Evolutionary conservation across 2,113 vertebrate species (phyloP), one percentile per base, ranked within the genome.

Genomic region (Brachyhypopomus gauderio): DNA sequence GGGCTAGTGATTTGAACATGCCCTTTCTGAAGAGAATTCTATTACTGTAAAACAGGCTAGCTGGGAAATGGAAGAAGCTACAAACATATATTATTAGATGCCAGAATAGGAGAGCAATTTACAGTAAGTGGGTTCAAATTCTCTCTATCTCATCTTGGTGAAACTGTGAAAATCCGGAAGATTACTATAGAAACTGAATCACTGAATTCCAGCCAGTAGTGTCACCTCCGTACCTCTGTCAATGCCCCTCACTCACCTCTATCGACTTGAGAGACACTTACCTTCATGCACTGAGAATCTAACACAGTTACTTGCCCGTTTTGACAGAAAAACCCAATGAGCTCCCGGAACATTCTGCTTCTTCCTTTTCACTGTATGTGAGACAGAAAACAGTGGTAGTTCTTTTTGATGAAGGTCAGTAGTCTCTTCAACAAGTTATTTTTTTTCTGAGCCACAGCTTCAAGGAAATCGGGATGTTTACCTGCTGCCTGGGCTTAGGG

Each of bases 211-310:
- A 81, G 78, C 77, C 78, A 80, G 72, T 77, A 70, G 63, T 81
- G 75, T 81, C 66, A 77, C 78, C 75, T 66, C 70, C 2, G 72
- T 75, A 58, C 80, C 56, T 75, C 70, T 78, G 72, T 78, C 75
- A 75, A 77, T 17, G 62, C 56, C 72, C 66, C 80, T 86, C 76
- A 81, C 76, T 81, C 82, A 63, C 82, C 82, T 86, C 78, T 75
- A 81, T 81, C 80, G 67, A 75, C 75, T 84, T 74, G 75, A 86
- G 82, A 84, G 82, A 84, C 85, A 78, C 85, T 86, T 84, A 81
- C 72, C 79, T 86, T 79, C 79, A 79, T 82, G 80, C 52, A 71
- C 79, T 36, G 55, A 82, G 66, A 56, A 34, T 77, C 80, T 62
- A 72, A 64, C 58, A 77, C 75, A 41, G 71, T 81, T 81, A 59